phyloP scores from a whole-genome alignment of 2,888 invertebrate species.

The Drosophila anomalipes region DNA sequence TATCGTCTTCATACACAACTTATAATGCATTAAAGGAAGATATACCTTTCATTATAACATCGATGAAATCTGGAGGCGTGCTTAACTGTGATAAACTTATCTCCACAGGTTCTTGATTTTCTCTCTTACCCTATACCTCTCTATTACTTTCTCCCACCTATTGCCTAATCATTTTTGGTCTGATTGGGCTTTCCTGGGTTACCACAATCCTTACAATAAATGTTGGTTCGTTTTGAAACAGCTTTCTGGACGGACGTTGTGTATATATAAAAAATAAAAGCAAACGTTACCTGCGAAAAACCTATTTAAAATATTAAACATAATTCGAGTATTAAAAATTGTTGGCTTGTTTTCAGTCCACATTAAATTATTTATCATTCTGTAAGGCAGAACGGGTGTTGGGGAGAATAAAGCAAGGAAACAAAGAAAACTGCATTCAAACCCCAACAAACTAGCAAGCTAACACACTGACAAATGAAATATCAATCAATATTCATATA shows the following conservation, averaged over 20 bases:
- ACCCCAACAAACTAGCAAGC: neutral
- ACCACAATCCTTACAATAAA: neutral
- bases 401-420: neutral
- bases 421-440: neutral
- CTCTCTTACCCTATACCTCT: neutral
- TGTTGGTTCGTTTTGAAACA: neutral
- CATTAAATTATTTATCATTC: neutral
- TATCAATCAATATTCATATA: conserved; percentile 66
- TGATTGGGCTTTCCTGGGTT: neutral
- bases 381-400: neutral
- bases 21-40: neutral
- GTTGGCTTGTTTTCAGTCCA: neutral
- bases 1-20: neutral
- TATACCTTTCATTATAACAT: neutral
- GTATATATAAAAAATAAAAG: neutral
- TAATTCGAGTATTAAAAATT: neutral
- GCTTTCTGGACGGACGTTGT: neutral
- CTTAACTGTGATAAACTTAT: too few species aligned
- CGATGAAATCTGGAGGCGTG: neutral
- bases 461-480: conserved; percentile 30
- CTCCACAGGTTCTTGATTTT: neutral
- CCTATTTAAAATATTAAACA: neutral
- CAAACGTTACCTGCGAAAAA: neutral
- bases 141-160: neutral
- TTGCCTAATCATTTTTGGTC: neutral